Evolutionary conservation across 2,888 invertebrate genomes (phyloP), one percentile per base, ranked within the genome.

Genomic region (Acrobasis suavella): DNA sequence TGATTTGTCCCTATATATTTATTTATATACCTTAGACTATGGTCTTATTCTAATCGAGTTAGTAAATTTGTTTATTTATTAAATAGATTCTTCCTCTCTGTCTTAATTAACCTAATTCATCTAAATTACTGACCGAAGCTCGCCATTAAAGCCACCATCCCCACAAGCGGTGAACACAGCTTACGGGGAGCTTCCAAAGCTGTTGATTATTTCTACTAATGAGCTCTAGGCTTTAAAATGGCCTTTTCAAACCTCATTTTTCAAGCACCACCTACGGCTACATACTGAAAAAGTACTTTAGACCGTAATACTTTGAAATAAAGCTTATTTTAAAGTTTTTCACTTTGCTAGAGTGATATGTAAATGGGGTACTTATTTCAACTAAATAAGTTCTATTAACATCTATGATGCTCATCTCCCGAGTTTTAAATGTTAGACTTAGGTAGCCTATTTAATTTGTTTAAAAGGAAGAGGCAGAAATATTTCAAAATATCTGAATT

Each of bases 191-290:
- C 50, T 50, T 50, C 38, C 15, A 15, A 49, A 60, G 59, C 50
- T 60, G 6, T 50, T 46, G 46, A 42, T 56, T 58, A 49, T 32
- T 59, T 37, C 50, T 55, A 17, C 50, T 60, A 60, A 60, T 60
- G 59, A 60, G 59, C 59, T 60, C 51, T 2, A 49, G 49, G 49
- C 37, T 50, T 50, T 58, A 38, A 50, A 51, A 50, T 50, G 51
- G 50, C 59, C 59, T 17, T 60, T 60, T 60, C 59, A 59, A 9
- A n/a, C n/a, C 49, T 46, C 50, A 50, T 14, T 58, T 58, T 60
- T 38, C 37, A 59, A 38, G 50, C 59, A 59, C 17, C 15, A 32
- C 12, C 12, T 46, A 37, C 5, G 12, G 16, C n/a, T 32, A 16
- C 38, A 50, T 10, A 38, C 37, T 50, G 6, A 49, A 37, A 50